Evolutionary conservation across 2,797 vertebrate species (phyloP).

Genomic region (Aldrovandia affinis): DNA sequence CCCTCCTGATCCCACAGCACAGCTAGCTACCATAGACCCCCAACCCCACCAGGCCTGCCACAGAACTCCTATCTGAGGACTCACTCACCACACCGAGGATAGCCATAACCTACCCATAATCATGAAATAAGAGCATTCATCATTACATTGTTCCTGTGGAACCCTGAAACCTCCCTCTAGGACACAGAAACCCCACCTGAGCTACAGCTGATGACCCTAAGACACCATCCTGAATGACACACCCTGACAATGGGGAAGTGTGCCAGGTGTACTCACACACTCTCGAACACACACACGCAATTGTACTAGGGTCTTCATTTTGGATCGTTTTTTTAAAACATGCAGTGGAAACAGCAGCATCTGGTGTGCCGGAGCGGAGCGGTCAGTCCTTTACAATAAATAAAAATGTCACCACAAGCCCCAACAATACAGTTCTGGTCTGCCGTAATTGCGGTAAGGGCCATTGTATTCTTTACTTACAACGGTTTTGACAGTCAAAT

Average conservation of each 20-base stretch:
- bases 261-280: too few species aligned
- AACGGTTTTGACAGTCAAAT: background rate
- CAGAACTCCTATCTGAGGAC: background rate
- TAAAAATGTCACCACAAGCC: background rate
- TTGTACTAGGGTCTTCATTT: background rate
- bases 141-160: too few species aligned
- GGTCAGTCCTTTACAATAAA: background rate
- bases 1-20: conserved; percentile 15
- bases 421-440: too few species aligned
- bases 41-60: background rate
- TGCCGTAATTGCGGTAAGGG: background rate
- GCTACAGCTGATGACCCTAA: background rate
- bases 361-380: background rate
- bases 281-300: too few species aligned
- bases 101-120: too few species aligned
- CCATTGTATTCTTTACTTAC: background rate
- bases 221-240: background rate
- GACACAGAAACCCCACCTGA: background rate
- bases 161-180: background rate
- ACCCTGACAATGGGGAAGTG: background rate
- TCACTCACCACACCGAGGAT: background rate
- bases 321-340: background rate
- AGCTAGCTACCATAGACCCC: background rate
- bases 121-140: too few species aligned
- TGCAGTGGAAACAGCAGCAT: background rate